Evolutionary conservation across 2,888 invertebrate species (phyloP).

Genomic region (Euzetes globulus): DNA sequence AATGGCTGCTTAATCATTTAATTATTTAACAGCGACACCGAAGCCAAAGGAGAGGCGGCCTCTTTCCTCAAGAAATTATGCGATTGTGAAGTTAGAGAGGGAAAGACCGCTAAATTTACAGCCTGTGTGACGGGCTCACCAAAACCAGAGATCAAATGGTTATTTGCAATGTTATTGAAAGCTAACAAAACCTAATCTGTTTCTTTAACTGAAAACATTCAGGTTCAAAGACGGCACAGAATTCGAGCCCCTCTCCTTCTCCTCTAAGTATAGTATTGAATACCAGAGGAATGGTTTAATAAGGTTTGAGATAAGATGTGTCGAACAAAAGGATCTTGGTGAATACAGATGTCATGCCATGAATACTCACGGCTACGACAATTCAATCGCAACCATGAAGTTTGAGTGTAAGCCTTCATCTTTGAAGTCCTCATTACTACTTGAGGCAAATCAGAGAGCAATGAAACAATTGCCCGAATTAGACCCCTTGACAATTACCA

Average conservation of each 20-base stretch:
- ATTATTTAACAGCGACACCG: slow-evolving; percentile 37
- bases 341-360: slow-evolving; percentile 72
- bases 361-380: slow-evolving; percentile 75
- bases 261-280: slow-evolving; percentile 70
- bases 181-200: neutral
- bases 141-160: slow-evolving; percentile 81
- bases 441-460: neutral
- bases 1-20: neutral
- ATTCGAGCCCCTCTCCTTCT: slow-evolving; percentile 62
- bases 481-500: neutral
- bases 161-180: neutral
- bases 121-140: slow-evolving; percentile 80
- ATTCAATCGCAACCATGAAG: slow-evolving; percentile 67
- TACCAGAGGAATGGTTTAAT: slow-evolving; percentile 72
- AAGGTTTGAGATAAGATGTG: slow-evolving; percentile 68
- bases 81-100: slow-evolving; percentile 74
- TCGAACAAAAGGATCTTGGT: slow-evolving; percentile 65
- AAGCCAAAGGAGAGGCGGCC: slow-evolving; percentile 69
- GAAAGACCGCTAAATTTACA: slow-evolving; percentile 86
- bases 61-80: slow-evolving; percentile 81
- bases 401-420: slow-evolving; percentile 60
- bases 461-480: slow-evolving; percentile 7
- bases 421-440: neutral
- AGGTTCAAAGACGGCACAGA: slow-evolving; percentile 54
- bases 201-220: neutral